Percentiles rank a stretch among this genome's conserved stretches.
Conservation (phyloP, 1,140 invertebrate genomes). For the Geopemphigus sp. region DNA sequence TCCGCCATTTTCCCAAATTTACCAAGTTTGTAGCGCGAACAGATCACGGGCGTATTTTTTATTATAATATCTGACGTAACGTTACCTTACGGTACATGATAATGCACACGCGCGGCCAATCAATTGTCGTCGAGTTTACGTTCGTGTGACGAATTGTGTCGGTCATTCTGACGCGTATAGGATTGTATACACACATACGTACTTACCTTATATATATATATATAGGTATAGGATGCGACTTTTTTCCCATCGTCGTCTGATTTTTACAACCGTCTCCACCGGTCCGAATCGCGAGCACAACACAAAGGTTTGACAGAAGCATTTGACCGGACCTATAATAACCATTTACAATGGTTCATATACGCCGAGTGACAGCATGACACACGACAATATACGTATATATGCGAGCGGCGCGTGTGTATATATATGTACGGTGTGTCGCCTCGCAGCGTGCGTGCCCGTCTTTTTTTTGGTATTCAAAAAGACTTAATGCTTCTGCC, state of each 20-base stretch:
- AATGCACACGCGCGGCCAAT: neutral
- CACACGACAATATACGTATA: neutral
- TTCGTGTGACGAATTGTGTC: slow-evolving; percentile 25
- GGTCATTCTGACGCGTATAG: slow-evolving; percentile 9
- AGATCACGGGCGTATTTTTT: too few species aligned
- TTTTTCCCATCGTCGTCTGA: slow-evolving; percentile 3
- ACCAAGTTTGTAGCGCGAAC: too few species aligned
- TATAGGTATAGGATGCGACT: slow-evolving; percentile 1
- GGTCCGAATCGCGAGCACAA: neutral
- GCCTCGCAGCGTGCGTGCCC: slow-evolving; percentile 19
- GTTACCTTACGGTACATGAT: too few species aligned
- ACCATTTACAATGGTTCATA: neutral
- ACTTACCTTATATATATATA: too few species aligned
- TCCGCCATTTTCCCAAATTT: too few species aligned
- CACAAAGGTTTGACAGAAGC: slow-evolving; percentile 47
- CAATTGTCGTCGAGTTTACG: neutral
- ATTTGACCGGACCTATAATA: slow-evolving; percentile 41
- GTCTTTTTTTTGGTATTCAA: neutral
- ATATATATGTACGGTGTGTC: neutral
- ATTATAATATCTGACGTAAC: too few species aligned
- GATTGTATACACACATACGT: too few species aligned
- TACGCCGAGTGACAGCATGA: slow-evolving; percentile 12
- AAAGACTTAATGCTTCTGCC: slow-evolving; percentile 37
- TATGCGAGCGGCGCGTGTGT: neutral
- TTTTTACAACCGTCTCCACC: slow-evolving; percentile 16